These are phyloP conservation scores for Tetraneura akinire DNA, from an alignment of 1,140 invertebrate genomes.

Conservation along the genomic window DNA sequence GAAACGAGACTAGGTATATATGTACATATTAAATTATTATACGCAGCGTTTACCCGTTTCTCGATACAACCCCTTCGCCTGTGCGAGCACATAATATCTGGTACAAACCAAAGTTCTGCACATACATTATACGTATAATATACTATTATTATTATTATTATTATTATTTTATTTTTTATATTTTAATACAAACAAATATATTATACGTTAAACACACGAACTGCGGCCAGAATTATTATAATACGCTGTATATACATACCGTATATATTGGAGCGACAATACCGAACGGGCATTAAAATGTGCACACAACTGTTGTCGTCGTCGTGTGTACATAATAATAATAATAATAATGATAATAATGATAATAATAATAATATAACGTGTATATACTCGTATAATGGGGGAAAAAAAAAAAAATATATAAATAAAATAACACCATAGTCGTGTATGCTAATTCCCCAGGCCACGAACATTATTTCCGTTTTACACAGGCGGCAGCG, in stretches of 20 bases:
- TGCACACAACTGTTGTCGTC: neutral
- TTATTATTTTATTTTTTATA: slow-evolving; percentile 12
- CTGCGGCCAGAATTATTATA: no score
- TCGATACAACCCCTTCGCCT: neutral
- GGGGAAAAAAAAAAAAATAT: neutral
- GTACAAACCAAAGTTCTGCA: neutral
- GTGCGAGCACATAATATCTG: neutral
- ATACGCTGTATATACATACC: no score
- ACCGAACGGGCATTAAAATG: slow-evolving; percentile 18
- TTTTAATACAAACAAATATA: no score
- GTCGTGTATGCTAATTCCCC: slow-evolving; percentile 42
- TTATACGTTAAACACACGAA: no score
- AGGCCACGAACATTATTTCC: slow-evolving; percentile 29
- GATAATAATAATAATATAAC: no score
- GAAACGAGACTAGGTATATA: slow-evolving; percentile 8
- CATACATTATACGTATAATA: neutral
- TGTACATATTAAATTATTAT: no score
- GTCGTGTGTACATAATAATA: slow-evolving; percentile 4
- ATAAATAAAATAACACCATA: neutral
- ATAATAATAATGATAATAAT: no score
- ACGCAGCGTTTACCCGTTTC: neutral
- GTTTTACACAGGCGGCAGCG: neutral
- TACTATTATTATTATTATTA: neutral
- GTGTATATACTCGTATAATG: neutral
- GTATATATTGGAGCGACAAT: neutral